A percentile compares a stretch with the other conserved stretches of the same genome.
phyloP scores from a whole-genome alignment of 2,888 invertebrate species.

The Cerceris ruficornis region DNA sequence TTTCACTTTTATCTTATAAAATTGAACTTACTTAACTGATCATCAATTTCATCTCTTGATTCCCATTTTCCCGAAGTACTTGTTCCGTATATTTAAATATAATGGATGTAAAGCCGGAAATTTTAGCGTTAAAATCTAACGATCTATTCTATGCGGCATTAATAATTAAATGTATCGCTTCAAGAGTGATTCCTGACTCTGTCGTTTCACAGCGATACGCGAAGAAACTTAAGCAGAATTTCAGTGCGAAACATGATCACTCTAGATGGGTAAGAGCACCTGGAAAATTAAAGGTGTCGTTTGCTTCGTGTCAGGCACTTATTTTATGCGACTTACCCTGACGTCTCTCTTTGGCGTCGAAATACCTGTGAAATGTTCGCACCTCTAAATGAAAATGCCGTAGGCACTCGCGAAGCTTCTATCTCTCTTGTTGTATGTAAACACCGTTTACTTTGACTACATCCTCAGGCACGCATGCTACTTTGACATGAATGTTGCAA shows the following conservation, averaged over 20 bases:
- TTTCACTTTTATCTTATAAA: too few species aligned
- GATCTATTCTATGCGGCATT: too few species aligned
- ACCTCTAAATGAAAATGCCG: slow-evolving; percentile 42
- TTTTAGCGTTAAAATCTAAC: too few species aligned
- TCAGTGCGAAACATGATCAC: slow-evolving; percentile 45
- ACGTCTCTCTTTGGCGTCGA: slow-evolving; percentile 50
- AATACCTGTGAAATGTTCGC: slow-evolving; percentile 46
- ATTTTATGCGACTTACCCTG: slow-evolving; percentile 36
- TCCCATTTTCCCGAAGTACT: too few species aligned
- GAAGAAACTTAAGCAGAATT: slow-evolving; percentile 46
- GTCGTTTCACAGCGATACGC: neutral
- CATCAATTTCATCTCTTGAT: too few species aligned
- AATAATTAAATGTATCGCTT: too few species aligned
- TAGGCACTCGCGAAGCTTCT: slow-evolving; percentile 12
- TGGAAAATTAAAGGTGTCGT: slow-evolving; percentile 33
- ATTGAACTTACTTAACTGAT: too few species aligned
- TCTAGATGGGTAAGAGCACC: slow-evolving; percentile 18
- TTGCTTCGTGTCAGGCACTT: slow-evolving; percentile 34
- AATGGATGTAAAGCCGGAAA: too few species aligned
- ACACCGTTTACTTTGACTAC: neutral
- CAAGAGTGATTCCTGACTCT: slow-evolving; percentile 6
- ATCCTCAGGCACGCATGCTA: neutral
- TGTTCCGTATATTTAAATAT: too few species aligned
- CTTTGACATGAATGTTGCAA: too few species aligned
- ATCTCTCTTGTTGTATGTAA: neutral